Conservation (phyloP, 1,140 invertebrate species). For the Ctenoplectra terminalis region DNA sequence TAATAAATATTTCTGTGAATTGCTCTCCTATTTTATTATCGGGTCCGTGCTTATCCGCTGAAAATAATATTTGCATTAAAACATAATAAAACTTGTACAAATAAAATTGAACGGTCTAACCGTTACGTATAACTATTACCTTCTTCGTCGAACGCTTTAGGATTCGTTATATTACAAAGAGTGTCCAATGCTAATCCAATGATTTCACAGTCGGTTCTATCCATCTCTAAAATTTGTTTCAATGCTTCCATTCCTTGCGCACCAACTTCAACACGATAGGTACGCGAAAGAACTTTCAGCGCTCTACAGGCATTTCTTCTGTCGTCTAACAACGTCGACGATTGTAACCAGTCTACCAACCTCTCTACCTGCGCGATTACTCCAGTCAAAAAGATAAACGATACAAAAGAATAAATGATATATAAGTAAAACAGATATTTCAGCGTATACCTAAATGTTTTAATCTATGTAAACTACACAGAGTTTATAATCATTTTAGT, state of each 20-base stretch:
- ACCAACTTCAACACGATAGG: conserved; percentile 97
- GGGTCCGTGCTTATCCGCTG: conserved; percentile 80
- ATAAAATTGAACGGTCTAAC: neutral
- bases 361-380: conserved; percentile 90
- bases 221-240: conserved; percentile 90
- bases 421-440: neutral
- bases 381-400: neutral
- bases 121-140: conserved; percentile 80
- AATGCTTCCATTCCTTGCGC: conserved; percentile 96
- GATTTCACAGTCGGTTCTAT: conserved; percentile 95
- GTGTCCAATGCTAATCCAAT: conserved; percentile 96
- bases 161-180: conserved; percentile 94
- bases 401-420: neutral
- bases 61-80: conserved; percentile 29
- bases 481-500: neutral
- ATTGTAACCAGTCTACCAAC: conserved; percentile 94
- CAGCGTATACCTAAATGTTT: neutral
- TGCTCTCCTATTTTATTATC: conserved; percentile 90
- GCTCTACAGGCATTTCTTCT: conserved; percentile 97
- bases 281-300: conserved; percentile 95
- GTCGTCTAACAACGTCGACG: conserved; percentile 97
- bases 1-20: conserved; percentile 99
- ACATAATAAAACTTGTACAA: neutral
- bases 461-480: neutral
- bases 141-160: conserved; percentile 93